A percentile compares a stretch with the other conserved stretches of the same genome.
Conservation (phyloP, 2,797 vertebrate species). For the Phoxinus dragarum region DNA sequence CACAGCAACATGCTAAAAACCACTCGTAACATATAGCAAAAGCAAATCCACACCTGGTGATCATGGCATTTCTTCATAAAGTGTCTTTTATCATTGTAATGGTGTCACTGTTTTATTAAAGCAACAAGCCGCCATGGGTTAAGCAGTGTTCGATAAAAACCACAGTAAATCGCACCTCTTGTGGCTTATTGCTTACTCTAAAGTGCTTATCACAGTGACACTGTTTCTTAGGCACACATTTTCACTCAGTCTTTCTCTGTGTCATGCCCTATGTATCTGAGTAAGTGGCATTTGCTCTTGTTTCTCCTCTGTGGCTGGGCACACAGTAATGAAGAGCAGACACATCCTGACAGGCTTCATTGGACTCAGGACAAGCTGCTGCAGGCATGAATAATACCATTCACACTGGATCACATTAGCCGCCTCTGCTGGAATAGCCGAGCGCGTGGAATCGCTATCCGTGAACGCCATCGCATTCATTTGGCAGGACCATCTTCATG, state of each 20-base stretch:
- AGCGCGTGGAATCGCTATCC: conserved; percentile 2
- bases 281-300: conserved; percentile 47
- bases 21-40: background rate
- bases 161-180: background rate
- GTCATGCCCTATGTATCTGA: conserved; percentile 43
- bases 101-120: background rate
- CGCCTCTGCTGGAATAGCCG: conserved; percentile 30
- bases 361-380: conserved; percentile 38
- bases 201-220: conserved; percentile 16
- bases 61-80: background rate
- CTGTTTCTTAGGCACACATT: background rate
- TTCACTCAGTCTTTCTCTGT: conserved; percentile 27
- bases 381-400: conserved; percentile 29
- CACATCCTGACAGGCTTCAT: conserved; percentile 44
- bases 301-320: conserved; percentile 40
- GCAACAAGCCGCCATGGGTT: background rate
- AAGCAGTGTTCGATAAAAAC: background rate
- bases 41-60: background rate
- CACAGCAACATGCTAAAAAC: conserved; percentile 17
- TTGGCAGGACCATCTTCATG: conserved; percentile 32
- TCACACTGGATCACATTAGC: conserved; percentile 40
- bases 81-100: background rate
- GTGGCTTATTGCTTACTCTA: background rate
- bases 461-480: conserved; percentile 36
- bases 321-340: conserved; percentile 51